phyloP scores from a whole-genome alignment of 2,113 vertebrate species.

The Pelecanoides urinatrix region DNA sequence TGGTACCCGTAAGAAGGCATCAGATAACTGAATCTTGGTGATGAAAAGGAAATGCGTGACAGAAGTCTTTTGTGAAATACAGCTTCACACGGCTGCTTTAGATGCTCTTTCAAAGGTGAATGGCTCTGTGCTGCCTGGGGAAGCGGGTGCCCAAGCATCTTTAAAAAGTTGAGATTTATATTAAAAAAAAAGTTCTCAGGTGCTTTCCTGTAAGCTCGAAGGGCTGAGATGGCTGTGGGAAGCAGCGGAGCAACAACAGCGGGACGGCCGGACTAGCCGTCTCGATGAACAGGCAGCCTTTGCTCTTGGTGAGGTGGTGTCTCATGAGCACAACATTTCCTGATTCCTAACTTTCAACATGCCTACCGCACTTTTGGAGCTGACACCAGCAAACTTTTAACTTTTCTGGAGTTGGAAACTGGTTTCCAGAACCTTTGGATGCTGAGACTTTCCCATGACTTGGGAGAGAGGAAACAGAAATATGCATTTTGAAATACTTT shows the following conservation, averaged over 20 bases:
- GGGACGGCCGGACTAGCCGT: too few relatives aligned
- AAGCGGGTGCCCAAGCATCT: neutral
- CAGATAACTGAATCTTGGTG: neutral
- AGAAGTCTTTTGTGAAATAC: neutral
- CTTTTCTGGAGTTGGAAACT: neutral
- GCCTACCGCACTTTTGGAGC: neutral
- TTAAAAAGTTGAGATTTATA: neutral
- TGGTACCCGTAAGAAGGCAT: neutral
- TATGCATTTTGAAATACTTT: accelerated
- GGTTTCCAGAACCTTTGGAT: neutral
- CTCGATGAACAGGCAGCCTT: neutral
- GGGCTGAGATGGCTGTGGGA: neutral
- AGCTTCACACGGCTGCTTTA: neutral
- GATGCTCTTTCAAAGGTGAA: neutral
- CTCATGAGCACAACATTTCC: neutral
- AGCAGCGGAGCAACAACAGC: neutral
- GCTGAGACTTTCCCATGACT: neutral
- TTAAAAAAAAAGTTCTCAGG: neutral
- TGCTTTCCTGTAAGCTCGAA: neutral
- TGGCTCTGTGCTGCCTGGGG: neutral
- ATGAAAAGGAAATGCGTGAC: neutral
- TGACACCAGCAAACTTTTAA: neutral
- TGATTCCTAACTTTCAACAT: neutral
- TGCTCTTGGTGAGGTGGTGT: neutral
- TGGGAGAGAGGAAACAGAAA: neutral